phyloP scores from a whole-genome alignment of 1,140 invertebrate genomes.

The Drosophila pectinifera region DNA sequence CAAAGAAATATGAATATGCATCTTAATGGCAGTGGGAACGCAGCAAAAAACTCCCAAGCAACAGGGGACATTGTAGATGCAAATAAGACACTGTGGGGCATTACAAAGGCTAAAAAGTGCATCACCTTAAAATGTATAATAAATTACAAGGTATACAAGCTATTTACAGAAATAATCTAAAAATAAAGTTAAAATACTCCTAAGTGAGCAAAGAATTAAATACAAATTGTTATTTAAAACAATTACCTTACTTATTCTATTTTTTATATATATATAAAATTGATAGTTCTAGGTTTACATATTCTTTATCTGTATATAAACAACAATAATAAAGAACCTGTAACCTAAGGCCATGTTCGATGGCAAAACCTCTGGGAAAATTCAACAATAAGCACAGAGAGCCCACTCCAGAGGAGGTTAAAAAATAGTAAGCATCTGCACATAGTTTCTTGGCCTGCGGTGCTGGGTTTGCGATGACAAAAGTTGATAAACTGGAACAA shows the following conservation, averaged over 20 bases:
- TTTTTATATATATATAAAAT: no score
- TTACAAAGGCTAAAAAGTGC: no score
- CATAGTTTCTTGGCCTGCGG: slow-evolving; percentile 38
- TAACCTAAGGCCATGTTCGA: slow-evolving; percentile 27
- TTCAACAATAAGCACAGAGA: slow-evolving; percentile 9
- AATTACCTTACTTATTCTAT: no score
- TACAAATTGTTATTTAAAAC: no score
- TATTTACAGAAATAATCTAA: no score
- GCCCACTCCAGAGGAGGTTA: neutral
- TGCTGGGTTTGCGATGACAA: slow-evolving; percentile 40
- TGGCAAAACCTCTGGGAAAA: slow-evolving; percentile 26
- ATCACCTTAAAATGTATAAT: no score
- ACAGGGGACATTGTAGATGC: neutral
- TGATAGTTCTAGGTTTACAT: no score
- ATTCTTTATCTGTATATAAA: neutral
- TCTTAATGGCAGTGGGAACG: slow-evolving; percentile 23
- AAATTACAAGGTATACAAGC: no score
- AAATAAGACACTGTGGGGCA: slow-evolving; percentile 13
- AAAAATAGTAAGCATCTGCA: slow-evolving; percentile 19
- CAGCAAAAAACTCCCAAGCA: slow-evolving; percentile 4
- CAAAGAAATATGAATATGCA: slow-evolving; percentile 45
- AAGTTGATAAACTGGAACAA: slow-evolving; percentile 52
- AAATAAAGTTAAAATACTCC: no score
- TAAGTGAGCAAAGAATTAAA: no score
- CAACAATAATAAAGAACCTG: slow-evolving; percentile 19